Evolutionary conservation across 2,113 vertebrate genomes (phyloP), one percentile per base, ranked within the genome.

Genomic region (Calyptommatus sinebrachiatus): DNA sequence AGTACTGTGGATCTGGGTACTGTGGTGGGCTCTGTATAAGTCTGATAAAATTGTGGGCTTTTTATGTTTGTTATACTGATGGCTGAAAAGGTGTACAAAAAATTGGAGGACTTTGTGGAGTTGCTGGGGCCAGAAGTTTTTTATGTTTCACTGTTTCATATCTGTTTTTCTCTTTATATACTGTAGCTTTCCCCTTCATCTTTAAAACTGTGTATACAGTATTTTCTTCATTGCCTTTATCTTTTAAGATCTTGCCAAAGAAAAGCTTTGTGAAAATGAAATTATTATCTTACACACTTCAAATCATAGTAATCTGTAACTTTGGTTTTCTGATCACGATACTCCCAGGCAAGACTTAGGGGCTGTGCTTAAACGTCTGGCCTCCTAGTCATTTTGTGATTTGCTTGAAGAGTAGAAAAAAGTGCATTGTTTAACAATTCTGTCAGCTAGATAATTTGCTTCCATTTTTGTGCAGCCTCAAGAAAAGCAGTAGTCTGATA

Each of bases 191-290:
- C 14, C 48, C 35, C 53, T 66, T 45, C 78, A 26, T 35, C 45
- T 14, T 48, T 63, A 26, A 65, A 73, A 60, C 45, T 65, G 70
- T 41, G 46, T 22, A 66, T 50, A 46, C 29, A 22, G 74, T 69
- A 12, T 69, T 76, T 41, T 66, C 41, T 76, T 60, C 63, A 26
- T 75, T 69, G 73, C 73, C 79, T 75, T 81, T 53, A 35, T 70
- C 35, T 75, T 70, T 76, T 73, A 76, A 70, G 65, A 69, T 65
- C 79, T 81, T 81, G 79, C 79, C 79, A 81, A 81, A 81, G 79
- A 81, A 76, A 76, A 70, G 76, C 76, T 70, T 66, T 70, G 53
- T 69, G 53, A 76, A 76, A 81, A 81, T 65, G 53, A 81, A 81
- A 81, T 72, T 29, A 20, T 70, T 70, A 14, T 81, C 69, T 62